These are phyloP conservation scores for Artemia sp. DNA, from an alignment of 2,888 invertebrate species.

Conservation along the genomic window DNA sequence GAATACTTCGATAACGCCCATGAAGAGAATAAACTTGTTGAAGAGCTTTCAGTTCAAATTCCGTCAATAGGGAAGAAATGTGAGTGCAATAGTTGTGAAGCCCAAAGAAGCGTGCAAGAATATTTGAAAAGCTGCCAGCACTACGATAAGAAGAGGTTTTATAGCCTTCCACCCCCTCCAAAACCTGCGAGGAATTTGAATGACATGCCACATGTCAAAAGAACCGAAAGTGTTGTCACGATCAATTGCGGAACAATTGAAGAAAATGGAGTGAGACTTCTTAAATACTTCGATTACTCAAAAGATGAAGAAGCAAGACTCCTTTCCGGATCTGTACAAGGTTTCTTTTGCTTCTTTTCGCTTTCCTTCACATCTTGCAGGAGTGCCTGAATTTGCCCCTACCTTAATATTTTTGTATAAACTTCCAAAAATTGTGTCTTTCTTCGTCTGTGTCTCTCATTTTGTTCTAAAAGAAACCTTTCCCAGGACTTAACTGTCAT, in stretches of 20 bases:
- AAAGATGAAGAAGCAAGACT: neutral
- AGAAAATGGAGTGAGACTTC: neutral
- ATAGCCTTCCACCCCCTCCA: slow-evolving; percentile 8
- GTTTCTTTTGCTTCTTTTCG: too few relatives aligned
- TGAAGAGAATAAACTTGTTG: slow-evolving; percentile 6
- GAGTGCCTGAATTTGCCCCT: too few relatives aligned
- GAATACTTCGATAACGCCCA: slow-evolving; percentile 11
- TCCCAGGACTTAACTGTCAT: too few relatives aligned
- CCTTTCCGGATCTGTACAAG: too few relatives aligned
- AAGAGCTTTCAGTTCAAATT: slow-evolving; percentile 7
- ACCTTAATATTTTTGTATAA: too few relatives aligned
- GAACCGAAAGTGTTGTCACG: slow-evolving; percentile 8
- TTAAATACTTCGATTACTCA: slow-evolving; percentile 4
- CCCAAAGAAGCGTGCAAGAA: slow-evolving; percentile 6
- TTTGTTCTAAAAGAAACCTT: too few relatives aligned
- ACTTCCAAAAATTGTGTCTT: too few relatives aligned
- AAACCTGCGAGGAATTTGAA: slow-evolving; percentile 9
- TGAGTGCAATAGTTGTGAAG: slow-evolving; percentile 3
- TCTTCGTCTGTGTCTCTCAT: too few relatives aligned
- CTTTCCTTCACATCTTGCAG: too few relatives aligned
- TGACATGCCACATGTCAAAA: slow-evolving; percentile 7
- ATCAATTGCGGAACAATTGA: slow-evolving; percentile 9
- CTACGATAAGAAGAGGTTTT: slow-evolving; percentile 5
- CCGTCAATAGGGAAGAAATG: slow-evolving; percentile 6
- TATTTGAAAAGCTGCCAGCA: neutral